Evolutionary conservation across 2,797 vertebrate genomes (phyloP).

Genomic region (Carapus acus): DNA sequence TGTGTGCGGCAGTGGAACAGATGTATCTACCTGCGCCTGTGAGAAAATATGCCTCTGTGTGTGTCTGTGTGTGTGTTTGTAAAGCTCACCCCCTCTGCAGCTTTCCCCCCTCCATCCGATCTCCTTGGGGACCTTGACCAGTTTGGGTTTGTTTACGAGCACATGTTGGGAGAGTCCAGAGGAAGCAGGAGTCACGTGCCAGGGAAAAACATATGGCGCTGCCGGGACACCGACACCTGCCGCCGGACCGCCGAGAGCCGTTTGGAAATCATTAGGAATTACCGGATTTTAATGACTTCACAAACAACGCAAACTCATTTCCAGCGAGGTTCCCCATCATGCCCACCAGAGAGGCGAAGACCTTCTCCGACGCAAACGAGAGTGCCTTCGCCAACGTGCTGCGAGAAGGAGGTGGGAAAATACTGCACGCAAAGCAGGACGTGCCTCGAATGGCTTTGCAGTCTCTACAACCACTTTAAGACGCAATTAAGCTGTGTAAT

Average conservation of each 20-base stretch:
- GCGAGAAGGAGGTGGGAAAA: too few relatives aligned
- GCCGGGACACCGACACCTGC: constrained; percentile 68
- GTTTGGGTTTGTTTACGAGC: constrained; percentile 65
- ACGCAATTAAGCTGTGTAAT: constrained; percentile 2
- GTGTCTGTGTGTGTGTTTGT: constrained; percentile 5
- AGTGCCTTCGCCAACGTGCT: constrained; percentile 1
- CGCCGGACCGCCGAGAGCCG: constrained; percentile 51
- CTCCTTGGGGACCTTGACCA: constrained; percentile 69
- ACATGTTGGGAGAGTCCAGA: constrained; percentile 64
- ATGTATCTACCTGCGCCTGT: constrained; percentile 21
- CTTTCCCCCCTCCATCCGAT: constrained; percentile 45
- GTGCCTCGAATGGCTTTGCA: not conserved
- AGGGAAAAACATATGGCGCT: constrained; percentile 73
- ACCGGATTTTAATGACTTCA: constrained; percentile 70
- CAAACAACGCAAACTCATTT: constrained; percentile 62
- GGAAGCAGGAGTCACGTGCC: constrained; percentile 56
- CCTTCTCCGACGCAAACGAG: constrained; percentile 26
- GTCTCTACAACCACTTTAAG: not conserved
- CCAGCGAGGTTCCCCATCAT: constrained; percentile 49
- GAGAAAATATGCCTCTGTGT: not conserved
- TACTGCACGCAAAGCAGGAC: not conserved
- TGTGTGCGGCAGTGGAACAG: constrained; percentile 31
- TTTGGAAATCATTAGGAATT: constrained; percentile 66
- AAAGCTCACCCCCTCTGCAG: constrained; percentile 48
- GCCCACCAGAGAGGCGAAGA: constrained; percentile 27